Evolutionary conservation across 2,888 invertebrate genomes (phyloP), one percentile per base, ranked within the genome.

Genomic region (Sthenelais limicola): DNA sequence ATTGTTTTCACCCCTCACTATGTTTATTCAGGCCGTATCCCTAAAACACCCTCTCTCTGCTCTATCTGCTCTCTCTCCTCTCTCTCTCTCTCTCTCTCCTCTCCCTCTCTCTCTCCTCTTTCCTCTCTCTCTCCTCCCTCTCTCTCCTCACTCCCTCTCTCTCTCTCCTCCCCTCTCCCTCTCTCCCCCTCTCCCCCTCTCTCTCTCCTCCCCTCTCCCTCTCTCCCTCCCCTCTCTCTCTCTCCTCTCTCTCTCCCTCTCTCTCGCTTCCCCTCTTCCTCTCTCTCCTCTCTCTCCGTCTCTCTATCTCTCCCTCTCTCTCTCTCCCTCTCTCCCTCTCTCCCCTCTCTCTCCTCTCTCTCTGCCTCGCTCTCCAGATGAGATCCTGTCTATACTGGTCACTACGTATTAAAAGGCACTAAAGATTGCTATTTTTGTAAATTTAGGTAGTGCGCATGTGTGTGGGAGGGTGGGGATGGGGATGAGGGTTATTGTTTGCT

Each of bases 291-390:
- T 24, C 7, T n/a, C 7, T 5, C n/a, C n/a, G 12, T n/a, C n/a
- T 35, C 9, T 56, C 21, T 56, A 18, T 32, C 18, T 35, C 56
- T n/a, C 32, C 30, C 28, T 35, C 62, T 4, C 62, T 51, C 51
- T 21, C 51, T 32, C 35, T 62, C 21, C 62, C 21, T n/a, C n/a
- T n/a, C n/a, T n/a, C n/a, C n/a, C n/a, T n/a, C n/a, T n/a, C n/a
- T n/a, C n/a, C n/a, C n/a, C n/a, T n/a, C n/a, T n/a, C n/a, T n/a
- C n/a, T n/a, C n/a, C n/a, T n/a, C n/a, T n/a, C n/a, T n/a, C n/a
- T n/a, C n/a, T n/a, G n/a, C n/a, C n/a, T n/a, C n/a, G n/a, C n/a
- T n/a, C n/a, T n/a, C n/a, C n/a, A n/a, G n/a, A n/a, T n/a, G n/a
- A n/a, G n/a, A n/a, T n/a, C n/a, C n/a, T n/a, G n/a, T n/a, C n/a